A percentile compares a stretch with the other conserved stretches of the same genome.
Conservation (phyloP, 2,888 invertebrate species). For the Dynastes grantii region DNA sequence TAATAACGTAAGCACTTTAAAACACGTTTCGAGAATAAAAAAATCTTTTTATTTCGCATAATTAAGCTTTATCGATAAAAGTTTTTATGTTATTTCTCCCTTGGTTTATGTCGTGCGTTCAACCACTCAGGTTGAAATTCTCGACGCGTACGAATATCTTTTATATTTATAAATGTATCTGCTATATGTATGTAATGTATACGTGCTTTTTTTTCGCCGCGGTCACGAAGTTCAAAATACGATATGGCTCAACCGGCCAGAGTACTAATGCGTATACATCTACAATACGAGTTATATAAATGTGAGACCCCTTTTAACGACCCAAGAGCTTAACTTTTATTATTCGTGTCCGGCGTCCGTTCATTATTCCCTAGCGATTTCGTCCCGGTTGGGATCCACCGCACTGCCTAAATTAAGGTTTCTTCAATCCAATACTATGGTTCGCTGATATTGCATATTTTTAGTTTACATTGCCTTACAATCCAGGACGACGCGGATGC, state of each 20-base stretch:
- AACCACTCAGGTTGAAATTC: background rate
- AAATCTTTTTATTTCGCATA: slow-evolving; percentile 1
- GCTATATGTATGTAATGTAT: background rate
- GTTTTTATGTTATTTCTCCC: background rate
- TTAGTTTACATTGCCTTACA: no score
- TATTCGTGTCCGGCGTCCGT: slow-evolving; percentile 24
- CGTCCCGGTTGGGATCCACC: background rate
- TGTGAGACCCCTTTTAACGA: slow-evolving; percentile 43
- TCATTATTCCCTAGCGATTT: slow-evolving; percentile 33
- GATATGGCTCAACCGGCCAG: background rate
- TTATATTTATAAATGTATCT: background rate
- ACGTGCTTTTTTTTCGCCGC: background rate
- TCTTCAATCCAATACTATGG: background rate
- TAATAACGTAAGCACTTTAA: no score
- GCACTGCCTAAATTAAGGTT: slow-evolving; percentile 13
- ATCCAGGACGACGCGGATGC: no score
- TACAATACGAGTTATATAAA: slow-evolving; percentile 27
- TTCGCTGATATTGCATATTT: no score
- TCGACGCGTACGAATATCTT: background rate
- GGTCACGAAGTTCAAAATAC: slow-evolving; percentile 11
- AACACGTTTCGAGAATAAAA: background rate
- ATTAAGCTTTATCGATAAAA: slow-evolving; percentile 6
- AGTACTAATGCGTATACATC: slow-evolving; percentile 18
- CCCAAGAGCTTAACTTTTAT: slow-evolving; percentile 32
- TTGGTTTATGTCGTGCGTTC: background rate